Evolutionary conservation across 2,113 vertebrate species (phyloP).

Genomic region (Gorsachius goisagi): DNA sequence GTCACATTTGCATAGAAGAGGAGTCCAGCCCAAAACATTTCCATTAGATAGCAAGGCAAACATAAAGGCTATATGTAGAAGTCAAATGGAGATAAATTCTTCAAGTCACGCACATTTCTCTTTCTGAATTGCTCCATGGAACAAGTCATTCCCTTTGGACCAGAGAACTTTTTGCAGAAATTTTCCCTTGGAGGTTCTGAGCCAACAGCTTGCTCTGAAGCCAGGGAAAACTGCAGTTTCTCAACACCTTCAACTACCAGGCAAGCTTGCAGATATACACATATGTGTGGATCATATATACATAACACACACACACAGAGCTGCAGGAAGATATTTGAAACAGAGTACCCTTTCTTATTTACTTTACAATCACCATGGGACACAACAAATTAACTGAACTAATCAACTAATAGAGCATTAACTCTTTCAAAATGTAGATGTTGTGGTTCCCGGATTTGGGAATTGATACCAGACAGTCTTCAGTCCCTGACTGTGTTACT

Average conservation of each 20-base stretch:
- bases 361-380: conserved; percentile 43
- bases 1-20: background rate
- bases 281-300: background rate
- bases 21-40: background rate
- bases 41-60: background rate
- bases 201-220: background rate
- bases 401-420: conserved; percentile 64
- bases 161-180: background rate
- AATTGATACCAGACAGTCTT: conserved; percentile 58
- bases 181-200: background rate
- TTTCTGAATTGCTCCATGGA: background rate
- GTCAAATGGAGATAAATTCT: background rate
- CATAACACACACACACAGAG: background rate
- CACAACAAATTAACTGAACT: conserved; percentile 57
- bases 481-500: conserved; percentile 17
- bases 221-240: background rate
- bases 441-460: background rate
- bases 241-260: background rate
- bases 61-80: background rate
- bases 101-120: background rate
- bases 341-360: conserved; percentile 19
- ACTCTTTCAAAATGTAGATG: conserved; percentile 5
- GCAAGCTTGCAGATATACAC: background rate
- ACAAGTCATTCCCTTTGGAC: background rate
- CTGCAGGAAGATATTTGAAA: conserved; percentile 17